A percentile compares a stretch with the other conserved stretches of the same genome.
These are phyloP conservation scores for Nudaria mundana DNA, from an alignment of 2,888 invertebrate species.

Conservation along the genomic window DNA sequence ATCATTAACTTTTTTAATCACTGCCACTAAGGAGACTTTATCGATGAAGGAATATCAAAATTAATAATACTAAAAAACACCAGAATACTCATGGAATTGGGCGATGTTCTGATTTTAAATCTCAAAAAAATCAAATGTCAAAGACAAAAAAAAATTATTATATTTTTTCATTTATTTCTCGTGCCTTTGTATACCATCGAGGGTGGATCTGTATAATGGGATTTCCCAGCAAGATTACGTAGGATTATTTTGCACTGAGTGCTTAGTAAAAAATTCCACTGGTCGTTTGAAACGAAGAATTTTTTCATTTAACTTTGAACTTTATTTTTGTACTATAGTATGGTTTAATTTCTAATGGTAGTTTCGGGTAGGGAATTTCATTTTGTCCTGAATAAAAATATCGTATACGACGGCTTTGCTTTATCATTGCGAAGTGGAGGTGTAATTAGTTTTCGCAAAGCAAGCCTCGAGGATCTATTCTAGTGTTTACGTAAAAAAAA, in stretches of 20 bases:
- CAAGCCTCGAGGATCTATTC: constrained; percentile 57
- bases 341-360: constrained; percentile 27
- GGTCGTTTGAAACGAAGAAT: constrained; percentile 21
- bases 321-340: constrained; percentile 18
- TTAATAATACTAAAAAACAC: no score
- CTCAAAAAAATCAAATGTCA: no score
- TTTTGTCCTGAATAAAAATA: constrained; percentile 79
- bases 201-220: constrained; percentile 76
- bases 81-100: no score
- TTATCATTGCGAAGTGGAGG: constrained; percentile 76
- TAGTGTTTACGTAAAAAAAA: constrained; percentile 20
- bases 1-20: constrained; percentile 15
- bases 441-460: constrained; percentile 78
- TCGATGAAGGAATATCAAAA: no score
- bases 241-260: constrained; percentile 74
- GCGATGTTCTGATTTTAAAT: no score
- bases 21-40: background rate
- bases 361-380: constrained; percentile 58
- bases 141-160: constrained; percentile 34
- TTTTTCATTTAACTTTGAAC: constrained; percentile 14
- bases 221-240: constrained; percentile 76
- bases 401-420: constrained; percentile 79
- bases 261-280: constrained; percentile 59
- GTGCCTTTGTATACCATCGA: constrained; percentile 42
- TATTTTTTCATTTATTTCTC: constrained; percentile 35